Base-by-base conservation (phyloP, 2,797 vertebrate genomes). In the Enteromius paludinosus region DNA sequence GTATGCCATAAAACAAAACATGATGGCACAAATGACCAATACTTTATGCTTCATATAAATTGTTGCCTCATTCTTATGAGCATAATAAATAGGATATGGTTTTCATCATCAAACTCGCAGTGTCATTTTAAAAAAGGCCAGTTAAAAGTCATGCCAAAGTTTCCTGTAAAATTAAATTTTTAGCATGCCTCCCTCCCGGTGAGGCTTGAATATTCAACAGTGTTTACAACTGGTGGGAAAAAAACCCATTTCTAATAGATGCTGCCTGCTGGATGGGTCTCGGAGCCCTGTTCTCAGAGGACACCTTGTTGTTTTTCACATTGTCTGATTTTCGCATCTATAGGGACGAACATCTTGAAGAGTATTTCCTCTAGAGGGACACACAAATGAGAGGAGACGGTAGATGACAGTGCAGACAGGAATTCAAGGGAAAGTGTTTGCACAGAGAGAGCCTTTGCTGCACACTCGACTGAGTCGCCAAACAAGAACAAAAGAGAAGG, bases 361-460 rank as follows among this genome's bases (percentile, higher is more conserved):
- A 73, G 73, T 81, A 83, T 86, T 86, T 84, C 72, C 85, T 81
- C 85, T 69, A 61, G 78, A 84, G 85, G 74, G 54, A 81, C 62
- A 85, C 75, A 81, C 78, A 86, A 84, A 86, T 81, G 85, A 84
- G 74, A 69, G 78, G 45, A 72, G 85, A 83, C 8, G 74, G 47
- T 41, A 73, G 79, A 82, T 82, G 79, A 74, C 64, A 52, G 38
- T 28, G 61, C 73, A 81, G 82, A 78, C 82, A 86, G 82, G 68
- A 78, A 78, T 81, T 71, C 41, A 65, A 78, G 70, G 62, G 70
- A 82, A 82, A 78, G 49, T 84, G 83, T 84, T 84, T 84, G 76
- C 79, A 52, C 61, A 75, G 28, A 72, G 68, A 79, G 52, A 72
- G 73, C 70, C 71, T 79, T 49, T 59, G 70, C 41, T 85, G 78